phyloP scores from a whole-genome alignment of 1,140 invertebrate genomes.

The Tribolium madens region DNA sequence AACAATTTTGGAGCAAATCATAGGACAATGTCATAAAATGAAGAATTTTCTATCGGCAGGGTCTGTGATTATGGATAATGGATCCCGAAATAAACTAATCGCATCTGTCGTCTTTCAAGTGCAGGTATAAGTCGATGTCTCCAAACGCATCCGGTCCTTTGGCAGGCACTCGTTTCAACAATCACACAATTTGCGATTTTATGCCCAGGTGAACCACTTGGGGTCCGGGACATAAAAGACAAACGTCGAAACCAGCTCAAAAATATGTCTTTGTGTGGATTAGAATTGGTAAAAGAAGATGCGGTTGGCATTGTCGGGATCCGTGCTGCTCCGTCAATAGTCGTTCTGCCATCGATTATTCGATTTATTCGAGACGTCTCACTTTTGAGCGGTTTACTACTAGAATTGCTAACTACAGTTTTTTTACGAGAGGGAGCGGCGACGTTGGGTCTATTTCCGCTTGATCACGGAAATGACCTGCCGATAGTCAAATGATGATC shows the following conservation, averaged over 20 bases:
- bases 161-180: constrained; percentile 50
- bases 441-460: constrained; percentile 48
- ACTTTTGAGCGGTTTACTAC: constrained; percentile 2
- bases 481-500: constrained; percentile 53
- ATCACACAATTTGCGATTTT: constrained; percentile 53
- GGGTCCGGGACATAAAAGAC: constrained; percentile 44
- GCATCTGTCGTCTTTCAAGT: constrained; percentile 50
- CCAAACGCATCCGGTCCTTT: constrained; percentile 49
- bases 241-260: constrained; percentile 43
- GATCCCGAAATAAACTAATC: constrained; percentile 50
- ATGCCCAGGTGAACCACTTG: constrained; percentile 51
- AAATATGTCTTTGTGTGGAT: constrained; percentile 50
- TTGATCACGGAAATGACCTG: constrained; percentile 46
- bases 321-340: constrained; percentile 37
- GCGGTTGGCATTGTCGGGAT: constrained; percentile 41
- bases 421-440: constrained; percentile 22
- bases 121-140: constrained; percentile 51
- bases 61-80: constrained; percentile 41
- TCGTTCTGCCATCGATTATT: constrained; percentile 46
- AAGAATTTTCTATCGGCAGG: not conserved
- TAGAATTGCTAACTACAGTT: not conserved
- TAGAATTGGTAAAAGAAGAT: constrained; percentile 41
- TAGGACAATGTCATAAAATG: not conserved
- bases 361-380: constrained; percentile 38
- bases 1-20: not conserved